phyloP scores from a whole-genome alignment of 2,888 invertebrate species.

The Silvanus unidentatus region DNA sequence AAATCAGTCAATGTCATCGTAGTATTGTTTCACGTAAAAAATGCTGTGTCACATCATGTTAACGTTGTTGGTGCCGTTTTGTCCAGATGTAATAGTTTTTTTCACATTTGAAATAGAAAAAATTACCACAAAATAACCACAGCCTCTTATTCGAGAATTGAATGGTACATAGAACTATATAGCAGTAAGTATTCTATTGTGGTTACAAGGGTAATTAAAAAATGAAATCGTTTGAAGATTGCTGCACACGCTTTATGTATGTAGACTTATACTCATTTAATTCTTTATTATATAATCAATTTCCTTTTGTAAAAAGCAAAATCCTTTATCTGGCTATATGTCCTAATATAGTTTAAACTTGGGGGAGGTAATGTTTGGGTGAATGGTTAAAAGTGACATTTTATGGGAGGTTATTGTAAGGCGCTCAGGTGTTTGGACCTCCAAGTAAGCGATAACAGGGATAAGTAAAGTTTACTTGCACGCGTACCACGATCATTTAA shows the following conservation, averaged over 20 bases:
- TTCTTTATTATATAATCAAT: too few relatives aligned
- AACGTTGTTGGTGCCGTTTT: constrained; percentile 26
- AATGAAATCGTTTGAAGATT: too few relatives aligned
- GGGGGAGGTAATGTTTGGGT: neutral
- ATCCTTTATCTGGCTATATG: too few relatives aligned
- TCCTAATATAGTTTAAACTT: too few relatives aligned
- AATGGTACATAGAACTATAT: neutral
- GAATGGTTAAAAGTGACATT: constrained; percentile 34
- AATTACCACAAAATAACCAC: too few relatives aligned
- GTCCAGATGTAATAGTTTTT: constrained; percentile 21
- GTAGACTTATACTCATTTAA: too few relatives aligned
- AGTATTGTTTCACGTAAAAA: constrained; percentile 31
- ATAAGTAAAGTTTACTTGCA: constrained; percentile 40
- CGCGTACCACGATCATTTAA: constrained; percentile 30
- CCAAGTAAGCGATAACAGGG: constrained; percentile 47
- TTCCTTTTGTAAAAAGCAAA: too few relatives aligned
- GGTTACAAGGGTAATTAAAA: neutral
- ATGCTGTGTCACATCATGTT: constrained; percentile 24
- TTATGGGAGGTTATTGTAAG: constrained; percentile 29
- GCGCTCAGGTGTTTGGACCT: constrained; percentile 45
- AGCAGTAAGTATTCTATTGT: neutral
- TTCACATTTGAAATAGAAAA: neutral
- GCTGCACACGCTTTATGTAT: too few relatives aligned
- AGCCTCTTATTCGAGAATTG: too few relatives aligned
- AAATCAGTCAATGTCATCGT: constrained; percentile 34